phyloP scores from a whole-genome alignment of 1,140 invertebrate genomes.

The Samia ricini region DNA sequence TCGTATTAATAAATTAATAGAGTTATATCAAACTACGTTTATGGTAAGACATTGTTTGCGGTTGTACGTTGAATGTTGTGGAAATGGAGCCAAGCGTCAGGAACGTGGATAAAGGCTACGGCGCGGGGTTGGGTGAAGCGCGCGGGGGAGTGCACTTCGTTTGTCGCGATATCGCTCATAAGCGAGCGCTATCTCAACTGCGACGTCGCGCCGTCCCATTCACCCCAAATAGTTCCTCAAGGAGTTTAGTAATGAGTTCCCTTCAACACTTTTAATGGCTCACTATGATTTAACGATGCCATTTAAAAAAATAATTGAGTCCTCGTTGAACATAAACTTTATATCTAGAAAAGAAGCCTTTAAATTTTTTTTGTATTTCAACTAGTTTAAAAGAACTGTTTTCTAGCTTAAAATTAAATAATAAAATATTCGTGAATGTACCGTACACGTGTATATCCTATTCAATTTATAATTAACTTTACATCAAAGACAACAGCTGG shows the following conservation, averaged over 20 bases:
- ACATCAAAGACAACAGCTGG: neutral
- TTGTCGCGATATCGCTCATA: conserved; percentile 66
- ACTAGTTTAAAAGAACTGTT: too few species aligned
- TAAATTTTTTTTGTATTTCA: too few species aligned
- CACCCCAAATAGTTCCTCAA: conserved; percentile 68
- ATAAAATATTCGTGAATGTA: too few species aligned
- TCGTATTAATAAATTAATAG: too few species aligned
- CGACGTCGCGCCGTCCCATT: conserved; percentile 52
- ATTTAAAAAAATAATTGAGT: conserved; percentile 36
- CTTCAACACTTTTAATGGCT: conserved; percentile 44
- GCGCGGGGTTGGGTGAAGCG: neutral
- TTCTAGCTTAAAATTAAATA: too few species aligned
- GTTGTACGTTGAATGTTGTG: neutral
- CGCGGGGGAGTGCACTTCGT: conserved; percentile 48
- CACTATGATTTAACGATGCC: conserved; percentile 33
- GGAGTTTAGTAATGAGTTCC: conserved; percentile 65
- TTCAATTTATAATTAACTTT: neutral
- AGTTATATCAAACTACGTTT: too few species aligned
- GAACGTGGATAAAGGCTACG: neutral
- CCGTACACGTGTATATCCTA: neutral
- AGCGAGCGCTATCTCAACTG: conserved; percentile 60
- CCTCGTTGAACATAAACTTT: neutral
- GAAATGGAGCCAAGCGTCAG: neutral
- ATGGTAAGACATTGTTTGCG: too few species aligned
- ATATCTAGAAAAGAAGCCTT: too few species aligned